Evolutionary conservation across 2,797 vertebrate genomes (phyloP), one percentile per base, ranked within the genome.

Genomic region (Helarctos malayanus): DNA sequence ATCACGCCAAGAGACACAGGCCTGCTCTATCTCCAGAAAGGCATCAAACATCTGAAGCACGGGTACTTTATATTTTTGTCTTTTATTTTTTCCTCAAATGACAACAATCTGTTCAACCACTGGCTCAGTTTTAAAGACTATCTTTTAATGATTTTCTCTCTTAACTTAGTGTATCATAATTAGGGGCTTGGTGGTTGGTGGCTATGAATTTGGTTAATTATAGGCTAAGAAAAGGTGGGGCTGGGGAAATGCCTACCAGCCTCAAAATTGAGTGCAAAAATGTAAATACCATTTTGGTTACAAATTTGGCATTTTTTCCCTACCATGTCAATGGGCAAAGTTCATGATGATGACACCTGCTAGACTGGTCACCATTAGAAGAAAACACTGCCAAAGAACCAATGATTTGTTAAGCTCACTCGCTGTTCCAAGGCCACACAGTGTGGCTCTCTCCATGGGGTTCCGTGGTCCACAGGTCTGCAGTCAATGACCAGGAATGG

Each of bases 61-160:
- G 35, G 82, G 38, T 35, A 25, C 19, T 82, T 16, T 14, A 57
- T 12, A 45, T 49, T 71, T 80, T 47, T 16, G 56, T 63, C 45
- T 57, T 47, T 57, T 35, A n/a, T n/a, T 8, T 14, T 29, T 38
- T 12, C 5, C 3, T 27, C 49, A 47, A 47, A 38, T 7, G 29
- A 88, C 41, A 71, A 83, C 47, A 91, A 84, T 8, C 16, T 75
- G 18, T 69, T 81, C 32, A n/a, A 41, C 25, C 25, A 27, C 54
- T 45, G 61, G 41, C 23, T 92, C 80, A 23, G 54, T 89, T 94
- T 80, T 80, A 61, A 92, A 84, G 84, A 45, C 41, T 35, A 92
- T 32, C 71, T 73, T 57, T 49, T 45, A 35, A 35, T 68, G 83
- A 47, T 86, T 89, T 90, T 69, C 35, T 47, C 52, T 56, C 23